Conservation (phyloP, 2,797 vertebrate species). For the Sciaenops ocellatus region DNA sequence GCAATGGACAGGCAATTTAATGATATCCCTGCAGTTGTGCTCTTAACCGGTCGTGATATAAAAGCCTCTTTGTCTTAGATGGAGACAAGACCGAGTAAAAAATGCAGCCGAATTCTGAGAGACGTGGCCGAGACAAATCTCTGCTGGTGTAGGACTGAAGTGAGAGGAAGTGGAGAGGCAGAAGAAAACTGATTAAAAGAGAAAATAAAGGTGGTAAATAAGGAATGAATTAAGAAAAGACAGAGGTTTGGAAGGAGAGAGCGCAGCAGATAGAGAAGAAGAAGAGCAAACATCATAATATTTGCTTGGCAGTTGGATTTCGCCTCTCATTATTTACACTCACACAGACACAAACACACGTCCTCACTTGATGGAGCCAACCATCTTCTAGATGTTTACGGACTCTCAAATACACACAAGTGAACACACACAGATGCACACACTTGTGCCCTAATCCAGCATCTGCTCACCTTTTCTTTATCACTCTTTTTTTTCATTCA, state of each 20-base stretch:
- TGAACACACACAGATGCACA: slow-evolving; percentile 14
- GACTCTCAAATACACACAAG: slow-evolving; percentile 33
- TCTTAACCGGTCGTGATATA: too few species aligned
- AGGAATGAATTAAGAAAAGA: slow-evolving; percentile 36
- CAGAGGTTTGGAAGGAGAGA: slow-evolving; percentile 31
- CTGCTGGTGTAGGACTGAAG: too few species aligned
- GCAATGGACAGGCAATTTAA: too few species aligned
- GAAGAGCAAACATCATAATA: slow-evolving; percentile 61
- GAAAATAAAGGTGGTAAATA: slow-evolving; percentile 19
- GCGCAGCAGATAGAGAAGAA: slow-evolving; percentile 29
- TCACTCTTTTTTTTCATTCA: background rate
- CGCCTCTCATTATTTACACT: slow-evolving; percentile 46
- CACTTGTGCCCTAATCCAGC: slow-evolving; percentile 39
- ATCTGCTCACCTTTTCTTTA: slow-evolving; percentile 47
- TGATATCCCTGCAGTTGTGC: too few species aligned
- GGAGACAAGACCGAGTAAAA: too few species aligned
- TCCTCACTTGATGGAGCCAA: slow-evolving; percentile 17
- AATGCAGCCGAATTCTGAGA: background rate
- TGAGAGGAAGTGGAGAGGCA: background rate
- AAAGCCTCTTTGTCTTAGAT: too few species aligned
- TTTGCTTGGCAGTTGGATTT: slow-evolving; percentile 55
- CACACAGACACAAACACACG: slow-evolving; percentile 24
- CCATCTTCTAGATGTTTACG: slow-evolving; percentile 51
- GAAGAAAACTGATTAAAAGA: slow-evolving; percentile 13
- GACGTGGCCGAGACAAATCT: background rate